Conservation (phyloP, 2,113 vertebrate genomes). For the Archilochus colubris region DNA sequence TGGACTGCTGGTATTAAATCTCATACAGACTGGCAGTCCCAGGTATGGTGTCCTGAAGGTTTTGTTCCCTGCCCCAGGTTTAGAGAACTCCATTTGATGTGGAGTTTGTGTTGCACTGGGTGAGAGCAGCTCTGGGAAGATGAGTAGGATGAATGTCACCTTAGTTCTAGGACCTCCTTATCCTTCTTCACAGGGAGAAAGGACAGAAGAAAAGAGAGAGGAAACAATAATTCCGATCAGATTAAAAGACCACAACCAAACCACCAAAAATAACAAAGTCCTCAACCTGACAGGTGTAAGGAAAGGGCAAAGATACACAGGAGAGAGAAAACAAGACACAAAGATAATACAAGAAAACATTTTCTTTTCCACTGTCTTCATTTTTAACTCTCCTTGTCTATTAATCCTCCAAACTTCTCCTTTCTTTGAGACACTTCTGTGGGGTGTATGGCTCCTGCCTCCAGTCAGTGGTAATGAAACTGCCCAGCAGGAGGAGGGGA, state of each 20-base stretch:
- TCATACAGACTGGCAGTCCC: background rate
- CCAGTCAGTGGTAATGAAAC: background rate
- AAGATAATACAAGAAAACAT: background rate
- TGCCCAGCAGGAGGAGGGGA: background rate
- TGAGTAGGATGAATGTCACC: accelerated
- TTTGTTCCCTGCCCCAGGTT: background rate
- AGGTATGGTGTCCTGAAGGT: background rate
- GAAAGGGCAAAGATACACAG: background rate
- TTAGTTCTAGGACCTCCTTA: background rate
- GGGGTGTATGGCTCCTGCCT: background rate
- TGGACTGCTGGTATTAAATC: background rate
- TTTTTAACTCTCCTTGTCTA: background rate
- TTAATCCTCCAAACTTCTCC: background rate
- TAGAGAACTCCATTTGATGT: background rate
- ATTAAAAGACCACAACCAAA: background rate
- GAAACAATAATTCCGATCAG: background rate
- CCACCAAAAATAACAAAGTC: background rate
- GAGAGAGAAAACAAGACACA: background rate
- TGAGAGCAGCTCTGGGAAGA: background rate
- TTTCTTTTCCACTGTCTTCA: background rate
- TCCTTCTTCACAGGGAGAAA: background rate
- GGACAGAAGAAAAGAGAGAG: background rate
- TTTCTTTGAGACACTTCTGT: background rate
- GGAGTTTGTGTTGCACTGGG: background rate
- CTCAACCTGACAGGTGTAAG: background rate